Conservation (phyloP, 2,113 vertebrate species). For the Aptenodytes forsteri region DNA sequence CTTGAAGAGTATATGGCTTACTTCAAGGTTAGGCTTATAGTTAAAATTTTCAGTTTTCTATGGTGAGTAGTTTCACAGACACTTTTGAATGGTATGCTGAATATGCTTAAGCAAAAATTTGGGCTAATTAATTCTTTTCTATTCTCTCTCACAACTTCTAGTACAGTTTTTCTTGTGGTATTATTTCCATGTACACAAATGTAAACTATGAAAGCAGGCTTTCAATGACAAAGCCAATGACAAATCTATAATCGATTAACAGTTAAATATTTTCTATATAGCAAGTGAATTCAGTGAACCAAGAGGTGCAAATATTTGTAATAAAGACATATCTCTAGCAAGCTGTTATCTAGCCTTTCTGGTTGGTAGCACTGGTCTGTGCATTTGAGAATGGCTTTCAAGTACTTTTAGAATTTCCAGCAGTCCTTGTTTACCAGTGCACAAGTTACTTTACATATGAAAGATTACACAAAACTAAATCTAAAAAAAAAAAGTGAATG, state of each 20-base stretch:
- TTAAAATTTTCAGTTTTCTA: not conserved
- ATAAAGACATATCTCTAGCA: not conserved
- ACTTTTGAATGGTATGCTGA: not conserved
- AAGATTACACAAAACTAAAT: not conserved
- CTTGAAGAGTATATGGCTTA: not conserved
- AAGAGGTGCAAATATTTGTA: not conserved
- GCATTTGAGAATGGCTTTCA: not conserved
- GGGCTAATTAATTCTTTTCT: not conserved
- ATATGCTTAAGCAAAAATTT: not conserved
- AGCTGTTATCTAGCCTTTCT: not conserved
- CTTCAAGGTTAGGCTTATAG: not conserved
- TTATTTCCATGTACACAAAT: not conserved
- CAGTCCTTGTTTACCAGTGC: not conserved
- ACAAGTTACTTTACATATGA: not conserved
- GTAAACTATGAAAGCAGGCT: not conserved
- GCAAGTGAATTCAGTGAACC: not conserved
- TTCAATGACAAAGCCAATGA: not conserved
- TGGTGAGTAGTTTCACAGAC: not conserved
- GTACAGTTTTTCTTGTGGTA: not conserved
- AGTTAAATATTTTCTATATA: not conserved
- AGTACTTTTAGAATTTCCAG: not conserved
- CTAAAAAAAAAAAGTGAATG: not conserved
- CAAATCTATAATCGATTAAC: not conserved
- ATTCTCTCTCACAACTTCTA: not conserved
- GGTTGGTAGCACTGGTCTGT: not conserved